A percentile compares a stretch with the other conserved stretches of the same genome.
Conservation (phyloP, 2,888 invertebrate species). For the Platycheirus albimanus region DNA sequence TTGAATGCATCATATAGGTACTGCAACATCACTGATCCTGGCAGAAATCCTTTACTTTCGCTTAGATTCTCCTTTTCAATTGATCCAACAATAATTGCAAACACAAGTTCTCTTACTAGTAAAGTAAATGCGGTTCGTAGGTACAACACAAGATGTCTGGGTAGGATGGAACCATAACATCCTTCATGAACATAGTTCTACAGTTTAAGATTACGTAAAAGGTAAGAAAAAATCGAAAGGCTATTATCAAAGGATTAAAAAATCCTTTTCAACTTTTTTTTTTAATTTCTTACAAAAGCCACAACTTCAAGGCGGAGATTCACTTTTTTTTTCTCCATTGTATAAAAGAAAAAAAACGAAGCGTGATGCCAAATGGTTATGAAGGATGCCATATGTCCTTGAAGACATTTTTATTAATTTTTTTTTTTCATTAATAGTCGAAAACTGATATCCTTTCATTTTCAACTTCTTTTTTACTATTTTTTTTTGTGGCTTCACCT, state of each 20-base stretch:
- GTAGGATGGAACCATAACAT: conserved; percentile 43
- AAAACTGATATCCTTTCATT: conserved; percentile 73
- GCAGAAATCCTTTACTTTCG: conserved; percentile 72
- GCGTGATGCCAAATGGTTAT: conserved; percentile 32
- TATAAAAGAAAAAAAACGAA: conserved; percentile 24
- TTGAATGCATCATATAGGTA: conserved; percentile 11
- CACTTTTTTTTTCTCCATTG: not conserved
- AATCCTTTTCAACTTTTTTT: conserved; percentile 43
- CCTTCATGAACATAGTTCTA: conserved; percentile 48
- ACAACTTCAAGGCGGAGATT: conserved; percentile 53
- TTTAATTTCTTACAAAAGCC: conserved; percentile 51
- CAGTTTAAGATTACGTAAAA: conserved; percentile 70
- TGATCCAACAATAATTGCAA: conserved; percentile 1
- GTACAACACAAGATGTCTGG: conserved; percentile 34
- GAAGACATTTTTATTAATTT: conserved; percentile 65
- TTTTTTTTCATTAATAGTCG: conserved; percentile 20
- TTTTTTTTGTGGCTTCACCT: conserved; percentile 1
- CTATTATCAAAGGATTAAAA: conserved; percentile 68
- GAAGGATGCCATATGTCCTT: conserved; percentile 67
- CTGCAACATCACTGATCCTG: conserved; percentile 62
- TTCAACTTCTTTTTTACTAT: conserved; percentile 24
- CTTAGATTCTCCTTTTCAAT: conserved; percentile 52
- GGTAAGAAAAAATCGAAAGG: conserved; percentile 22
- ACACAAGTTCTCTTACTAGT: conserved; percentile 5
- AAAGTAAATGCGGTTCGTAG: conserved; percentile 2